These are phyloP conservation scores for Drosophila bipectinata DNA, from an alignment of 1,140 invertebrate species.

Conservation along the genomic window DNA sequence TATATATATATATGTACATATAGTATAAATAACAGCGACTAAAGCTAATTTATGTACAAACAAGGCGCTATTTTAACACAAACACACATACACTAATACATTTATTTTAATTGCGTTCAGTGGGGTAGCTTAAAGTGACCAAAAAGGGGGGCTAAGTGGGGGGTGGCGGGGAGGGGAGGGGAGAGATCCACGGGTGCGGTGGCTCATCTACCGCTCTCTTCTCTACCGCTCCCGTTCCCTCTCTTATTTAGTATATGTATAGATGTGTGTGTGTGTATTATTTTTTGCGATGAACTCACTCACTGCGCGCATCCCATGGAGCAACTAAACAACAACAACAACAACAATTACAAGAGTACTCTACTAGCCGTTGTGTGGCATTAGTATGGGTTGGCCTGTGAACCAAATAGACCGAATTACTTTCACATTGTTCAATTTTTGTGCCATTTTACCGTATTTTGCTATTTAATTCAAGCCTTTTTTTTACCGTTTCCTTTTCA, in stretches of 20 bases:
- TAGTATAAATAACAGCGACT: constrained; percentile 37
- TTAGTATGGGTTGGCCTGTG: constrained; percentile 23
- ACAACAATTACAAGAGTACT: constrained; percentile 60
- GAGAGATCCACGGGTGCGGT: constrained; percentile 28
- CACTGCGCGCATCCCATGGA: constrained; percentile 59
- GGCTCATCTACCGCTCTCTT: constrained; percentile 14
- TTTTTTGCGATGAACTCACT: constrained; percentile 82
- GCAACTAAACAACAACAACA: constrained; percentile 35
- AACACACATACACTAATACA: constrained; percentile 41
- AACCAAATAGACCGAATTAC: constrained; percentile 62
- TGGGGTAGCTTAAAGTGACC: constrained; percentile 23
- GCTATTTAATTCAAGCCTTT: constrained; percentile 35
- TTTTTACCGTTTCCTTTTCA: constrained; percentile 14
- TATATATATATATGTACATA: constrained; percentile 12
- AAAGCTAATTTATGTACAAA: constrained; percentile 79
- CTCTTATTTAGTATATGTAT: constrained; percentile 1
- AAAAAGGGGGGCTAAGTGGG: constrained; percentile 19
- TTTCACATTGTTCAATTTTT: constrained; percentile 67
- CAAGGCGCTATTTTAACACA: constrained; percentile 76
- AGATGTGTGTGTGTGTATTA: constrained; percentile 61
- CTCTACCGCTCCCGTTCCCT: constrained; percentile 4
- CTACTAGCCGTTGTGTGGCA: constrained; percentile 19
- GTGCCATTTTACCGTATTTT: constrained; percentile 12
- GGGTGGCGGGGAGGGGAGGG: neutral
- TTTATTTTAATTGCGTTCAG: constrained; percentile 57